Evolutionary conservation across 2,113 vertebrate genomes (phyloP), one percentile per base, ranked within the genome.

Genomic region (Dolichallabes microphthalmus): DNA sequence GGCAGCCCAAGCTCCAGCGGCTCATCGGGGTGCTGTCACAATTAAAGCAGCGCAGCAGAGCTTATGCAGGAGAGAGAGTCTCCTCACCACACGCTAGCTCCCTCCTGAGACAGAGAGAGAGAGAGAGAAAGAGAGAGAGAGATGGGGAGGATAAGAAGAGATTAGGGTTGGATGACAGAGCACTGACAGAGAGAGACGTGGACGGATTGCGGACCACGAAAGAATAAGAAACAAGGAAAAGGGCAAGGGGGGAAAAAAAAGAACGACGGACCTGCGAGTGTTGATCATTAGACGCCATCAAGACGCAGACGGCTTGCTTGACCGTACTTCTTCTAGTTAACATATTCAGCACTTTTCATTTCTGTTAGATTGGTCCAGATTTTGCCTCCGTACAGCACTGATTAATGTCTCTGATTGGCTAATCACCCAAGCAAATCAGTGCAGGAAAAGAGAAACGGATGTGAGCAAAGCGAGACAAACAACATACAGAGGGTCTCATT

Each of bases 1-100:
- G 78, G 84, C 91, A 88, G 80, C 69, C 87, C 90, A 61, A 84
- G 91, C 89, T 90, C 90, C 50, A 90, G 90, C 88, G 61, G 89
- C 93, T 89, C 92, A 92, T 88, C 88, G 92, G 93, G 93, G 94
- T 94, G 93, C 93, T 92, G 92, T 92, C 92, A 93, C 92, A 94
- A 94, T 94, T 95, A 94, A 95, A 94, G 90, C 83, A 87, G 88
- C 93, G 2, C 93, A 93, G 93, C 90, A 83, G 91, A 92, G 90
- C 89, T 87, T 87, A 90, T 90, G 90, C 91, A 92, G 84, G 91
- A 93, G 89, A 88, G 89, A 88, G 90, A 89, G 91, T 61, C 80
- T 69, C 71, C 73, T 85, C 85, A 30, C 68, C 81, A 63, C 76
- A 82, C 77, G 75, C 80, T 74, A 61, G n/a, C 58, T 81, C 50